phyloP scores from a whole-genome alignment of 2,888 invertebrate genomes.

The Nysson spinosus region DNA sequence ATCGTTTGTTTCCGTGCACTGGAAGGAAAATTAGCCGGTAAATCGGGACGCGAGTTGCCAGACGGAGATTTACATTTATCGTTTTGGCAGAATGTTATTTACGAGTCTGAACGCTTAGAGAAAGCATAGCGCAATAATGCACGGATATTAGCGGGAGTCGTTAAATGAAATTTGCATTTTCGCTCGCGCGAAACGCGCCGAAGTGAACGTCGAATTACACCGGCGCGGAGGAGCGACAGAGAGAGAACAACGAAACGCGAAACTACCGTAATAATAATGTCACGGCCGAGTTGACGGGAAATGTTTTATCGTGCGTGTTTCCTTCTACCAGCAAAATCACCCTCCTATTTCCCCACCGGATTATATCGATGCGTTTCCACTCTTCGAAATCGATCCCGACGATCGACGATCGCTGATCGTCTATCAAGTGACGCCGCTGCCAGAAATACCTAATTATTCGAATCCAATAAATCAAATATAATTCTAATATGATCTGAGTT shows the following conservation, averaged over 20 bases:
- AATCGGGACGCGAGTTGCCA: not conserved
- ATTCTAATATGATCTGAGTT: no score
- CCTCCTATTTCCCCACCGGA: no score
- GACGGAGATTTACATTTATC: slow-evolving; percentile 16
- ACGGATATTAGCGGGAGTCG: slow-evolving; percentile 36
- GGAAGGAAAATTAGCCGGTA: not conserved
- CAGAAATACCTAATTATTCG: no score
- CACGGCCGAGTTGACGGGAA: slow-evolving; percentile 28
- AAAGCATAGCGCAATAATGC: slow-evolving; percentile 43
- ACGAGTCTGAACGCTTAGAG: slow-evolving; percentile 29
- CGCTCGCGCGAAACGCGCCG: slow-evolving; percentile 17
- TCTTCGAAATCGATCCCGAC: not conserved
- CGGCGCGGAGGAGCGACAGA: slow-evolving; percentile 10
- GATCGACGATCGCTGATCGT: no score
- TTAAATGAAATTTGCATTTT: slow-evolving; percentile 59
- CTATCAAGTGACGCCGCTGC: not conserved
- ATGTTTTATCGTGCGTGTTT: slow-evolving; percentile 40
- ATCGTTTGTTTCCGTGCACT: not conserved
- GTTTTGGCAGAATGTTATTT: slow-evolving; percentile 36
- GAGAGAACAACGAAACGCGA: slow-evolving; percentile 41
- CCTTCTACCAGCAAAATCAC: slow-evolving; percentile 22
- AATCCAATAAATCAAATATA: no score
- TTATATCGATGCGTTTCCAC: not conserved
- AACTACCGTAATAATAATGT: slow-evolving; percentile 35
- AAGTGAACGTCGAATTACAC: slow-evolving; percentile 2